Evolutionary conservation across 2,888 invertebrate genomes (phyloP).

Genomic region (Dynastes grantii): DNA sequence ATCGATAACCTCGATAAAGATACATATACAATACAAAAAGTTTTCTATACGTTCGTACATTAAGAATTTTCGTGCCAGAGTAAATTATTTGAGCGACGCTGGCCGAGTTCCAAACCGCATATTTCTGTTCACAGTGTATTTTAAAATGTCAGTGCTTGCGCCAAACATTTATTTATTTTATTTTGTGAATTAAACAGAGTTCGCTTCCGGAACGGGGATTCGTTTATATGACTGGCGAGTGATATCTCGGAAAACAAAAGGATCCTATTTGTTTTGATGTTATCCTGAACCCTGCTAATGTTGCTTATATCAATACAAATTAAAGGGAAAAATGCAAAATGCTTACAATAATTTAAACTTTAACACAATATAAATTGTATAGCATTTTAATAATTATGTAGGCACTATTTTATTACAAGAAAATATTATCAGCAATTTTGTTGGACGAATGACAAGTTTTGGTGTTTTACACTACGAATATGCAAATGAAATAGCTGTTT

Average conservation of each 20-base stretch:
- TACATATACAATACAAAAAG: constrained; percentile 7
- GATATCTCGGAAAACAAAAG: constrained; percentile 62
- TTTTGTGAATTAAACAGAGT: constrained; percentile 64
- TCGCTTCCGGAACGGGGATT: constrained; percentile 60
- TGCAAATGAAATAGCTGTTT: no score
- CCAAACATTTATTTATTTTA: constrained; percentile 65
- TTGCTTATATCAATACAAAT: constrained; percentile 46
- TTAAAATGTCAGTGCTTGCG: constrained; percentile 64
- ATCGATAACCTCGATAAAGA: constrained; percentile 8
- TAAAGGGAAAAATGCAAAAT: constrained; percentile 16
- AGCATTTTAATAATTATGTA: neutral
- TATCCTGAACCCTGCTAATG: constrained; percentile 49
- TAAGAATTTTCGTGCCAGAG: constrained; percentile 37
- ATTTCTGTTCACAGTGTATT: constrained; percentile 66
- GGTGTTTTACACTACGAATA: no score
- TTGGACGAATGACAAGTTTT: no score
- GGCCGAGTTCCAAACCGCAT: constrained; percentile 60
- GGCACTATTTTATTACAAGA: no score
- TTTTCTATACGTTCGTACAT: constrained; percentile 29
- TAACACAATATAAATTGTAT: neutral
- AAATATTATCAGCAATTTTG: no score
- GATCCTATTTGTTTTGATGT: constrained; percentile 55
- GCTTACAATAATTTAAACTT: neutral
- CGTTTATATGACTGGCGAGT: constrained; percentile 59
- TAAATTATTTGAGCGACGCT: constrained; percentile 48